Evolutionary conservation across 2,797 vertebrate genomes (phyloP).

Genomic region (Vespertilio murinus): DNA sequence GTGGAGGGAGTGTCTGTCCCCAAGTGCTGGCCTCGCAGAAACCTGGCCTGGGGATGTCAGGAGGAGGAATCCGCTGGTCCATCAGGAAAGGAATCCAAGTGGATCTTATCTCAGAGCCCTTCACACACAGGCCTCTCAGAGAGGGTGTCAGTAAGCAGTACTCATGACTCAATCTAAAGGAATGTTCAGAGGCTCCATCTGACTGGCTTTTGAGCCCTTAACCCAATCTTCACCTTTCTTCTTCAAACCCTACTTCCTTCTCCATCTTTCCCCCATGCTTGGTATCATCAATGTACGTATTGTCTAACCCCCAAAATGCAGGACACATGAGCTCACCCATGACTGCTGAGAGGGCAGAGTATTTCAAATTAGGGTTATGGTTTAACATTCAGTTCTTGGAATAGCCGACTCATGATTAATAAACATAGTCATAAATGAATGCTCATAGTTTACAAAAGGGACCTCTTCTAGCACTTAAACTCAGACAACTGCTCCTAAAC

Average conservation of each 20-base stretch:
- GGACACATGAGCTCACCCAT: neutral
- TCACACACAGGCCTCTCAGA: conserved; percentile 1
- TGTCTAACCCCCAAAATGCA: neutral
- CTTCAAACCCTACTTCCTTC: neutral
- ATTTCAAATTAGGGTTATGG: conserved; percentile 28
- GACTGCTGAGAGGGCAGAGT: neutral
- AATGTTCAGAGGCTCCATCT: conserved; percentile 40
- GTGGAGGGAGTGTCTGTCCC: neutral
- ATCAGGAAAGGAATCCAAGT: neutral
- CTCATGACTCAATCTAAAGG: conserved; percentile 49
- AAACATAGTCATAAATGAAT: neutral
- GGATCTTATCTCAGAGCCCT: conserved; percentile 34
- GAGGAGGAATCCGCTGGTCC: neutral
- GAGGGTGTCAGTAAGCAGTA: neutral
- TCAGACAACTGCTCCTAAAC: neutral
- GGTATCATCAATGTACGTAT: neutral
- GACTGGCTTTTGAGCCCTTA: conserved; percentile 9
- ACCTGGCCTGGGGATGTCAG: neutral
- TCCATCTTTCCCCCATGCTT: neutral
- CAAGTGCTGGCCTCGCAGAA: neutral
- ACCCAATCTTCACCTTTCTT: neutral
- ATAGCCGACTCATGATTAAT: neutral
- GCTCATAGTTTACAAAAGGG: neutral
- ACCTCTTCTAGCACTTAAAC: neutral
- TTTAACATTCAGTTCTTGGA: conserved; percentile 1